phyloP scores from a whole-genome alignment of 2,888 invertebrate genomes.

The Fragum sueziense region DNA sequence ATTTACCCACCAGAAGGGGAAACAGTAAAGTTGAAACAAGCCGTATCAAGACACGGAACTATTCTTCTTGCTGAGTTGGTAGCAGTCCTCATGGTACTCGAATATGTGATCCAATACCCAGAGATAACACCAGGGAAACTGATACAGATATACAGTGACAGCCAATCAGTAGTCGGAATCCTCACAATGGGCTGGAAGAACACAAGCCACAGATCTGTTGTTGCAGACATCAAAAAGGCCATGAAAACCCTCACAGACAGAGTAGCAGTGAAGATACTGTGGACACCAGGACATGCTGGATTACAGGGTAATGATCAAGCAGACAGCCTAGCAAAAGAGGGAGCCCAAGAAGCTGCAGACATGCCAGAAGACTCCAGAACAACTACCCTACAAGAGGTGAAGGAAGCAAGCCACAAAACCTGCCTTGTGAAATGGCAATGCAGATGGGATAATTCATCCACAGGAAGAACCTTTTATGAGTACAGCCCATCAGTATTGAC shows the following conservation, averaged over 20 bases:
- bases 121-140: not conserved
- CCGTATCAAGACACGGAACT: not conserved
- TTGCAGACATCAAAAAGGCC: too few relatives aligned
- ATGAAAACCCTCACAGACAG: too few relatives aligned
- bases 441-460: slow-evolving; percentile 1
- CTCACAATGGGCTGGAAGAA: too few relatives aligned
- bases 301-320: not conserved
- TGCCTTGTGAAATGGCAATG: too few relatives aligned
- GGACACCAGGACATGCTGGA: slow-evolving; percentile 1
- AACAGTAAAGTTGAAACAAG: not conserved
- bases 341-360: not conserved
- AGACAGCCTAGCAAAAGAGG: too few relatives aligned
- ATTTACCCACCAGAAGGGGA: slow-evolving; percentile 2
- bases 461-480: slow-evolving; percentile 3
- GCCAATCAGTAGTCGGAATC: not conserved
- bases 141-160: not conserved
- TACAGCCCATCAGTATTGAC: too few relatives aligned
- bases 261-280: too few relatives aligned
- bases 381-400: too few relatives aligned
- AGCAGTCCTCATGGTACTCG: not conserved
- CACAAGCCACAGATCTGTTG: not conserved
- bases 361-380: not conserved
- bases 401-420: too few relatives aligned
- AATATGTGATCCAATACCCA: not conserved
- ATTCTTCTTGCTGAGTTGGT: too few relatives aligned